These are phyloP conservation scores for Dromas ardeola DNA, from an alignment of 2,113 vertebrate species.

Conservation along the genomic window DNA sequence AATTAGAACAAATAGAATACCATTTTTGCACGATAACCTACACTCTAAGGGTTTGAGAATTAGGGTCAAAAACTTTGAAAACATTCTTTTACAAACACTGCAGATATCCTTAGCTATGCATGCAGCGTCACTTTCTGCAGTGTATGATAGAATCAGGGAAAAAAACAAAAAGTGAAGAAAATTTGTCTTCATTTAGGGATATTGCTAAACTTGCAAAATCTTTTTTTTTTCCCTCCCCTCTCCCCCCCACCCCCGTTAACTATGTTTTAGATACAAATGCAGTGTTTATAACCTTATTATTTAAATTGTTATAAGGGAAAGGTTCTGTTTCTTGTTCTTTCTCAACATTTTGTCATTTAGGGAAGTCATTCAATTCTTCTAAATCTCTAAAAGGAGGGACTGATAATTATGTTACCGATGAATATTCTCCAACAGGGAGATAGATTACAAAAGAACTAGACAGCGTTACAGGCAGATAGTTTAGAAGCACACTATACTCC, in stretches of 20 bases:
- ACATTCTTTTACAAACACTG: not conserved
- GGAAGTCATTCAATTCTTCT: not conserved
- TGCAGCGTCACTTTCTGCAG: not conserved
- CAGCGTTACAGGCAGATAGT: not conserved
- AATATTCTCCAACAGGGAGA: not conserved
- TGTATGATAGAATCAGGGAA: not conserved
- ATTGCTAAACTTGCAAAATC: not conserved
- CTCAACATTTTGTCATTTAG: not conserved
- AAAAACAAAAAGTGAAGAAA: not conserved
- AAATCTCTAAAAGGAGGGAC: not conserved
- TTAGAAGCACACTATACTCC: not conserved
- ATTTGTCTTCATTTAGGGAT: not conserved
- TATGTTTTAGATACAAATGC: not conserved
- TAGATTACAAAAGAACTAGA: not conserved
- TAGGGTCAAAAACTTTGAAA: not conserved
- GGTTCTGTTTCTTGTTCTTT: not conserved
- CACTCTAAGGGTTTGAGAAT: not conserved
- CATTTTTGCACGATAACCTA: not conserved
- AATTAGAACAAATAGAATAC: not conserved
- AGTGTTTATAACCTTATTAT: not conserved
- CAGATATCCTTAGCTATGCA: not conserved
- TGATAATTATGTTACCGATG: not conserved
- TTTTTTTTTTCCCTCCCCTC: fast-evolving
- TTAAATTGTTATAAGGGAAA: not conserved
- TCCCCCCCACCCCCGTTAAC: not conserved